These are phyloP conservation scores for Prostheceraeus crozeri DNA, from an alignment of 2,888 invertebrate genomes.

Conservation along the genomic window DNA sequence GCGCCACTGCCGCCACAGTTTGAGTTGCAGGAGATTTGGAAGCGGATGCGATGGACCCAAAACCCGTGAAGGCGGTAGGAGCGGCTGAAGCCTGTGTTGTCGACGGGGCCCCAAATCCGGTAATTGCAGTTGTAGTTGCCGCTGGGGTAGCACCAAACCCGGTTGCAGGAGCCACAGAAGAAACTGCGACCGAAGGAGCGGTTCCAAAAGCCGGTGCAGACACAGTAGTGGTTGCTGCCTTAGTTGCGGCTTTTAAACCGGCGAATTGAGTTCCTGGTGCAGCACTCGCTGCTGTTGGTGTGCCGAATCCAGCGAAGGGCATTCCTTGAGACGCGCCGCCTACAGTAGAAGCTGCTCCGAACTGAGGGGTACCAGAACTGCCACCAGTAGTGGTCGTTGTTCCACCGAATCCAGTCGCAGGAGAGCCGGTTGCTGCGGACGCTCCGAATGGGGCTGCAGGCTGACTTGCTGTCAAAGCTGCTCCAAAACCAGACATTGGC, in stretches of 20 bases:
- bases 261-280: neutral
- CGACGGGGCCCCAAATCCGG: slow-evolving; percentile 1
- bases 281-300: neutral
- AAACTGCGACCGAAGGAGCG: too few species aligned
- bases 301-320: neutral
- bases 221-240: neutral
- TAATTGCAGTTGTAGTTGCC: slow-evolving; percentile 42
- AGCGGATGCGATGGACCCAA: neutral
- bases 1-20: slow-evolving; percentile 33
- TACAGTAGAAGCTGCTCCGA: neutral
- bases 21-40: neutral
- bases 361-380: too few species aligned
- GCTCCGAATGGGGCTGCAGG: neutral
- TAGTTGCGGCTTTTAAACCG: neutral
- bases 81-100: slow-evolving; percentile 30
- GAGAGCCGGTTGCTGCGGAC: neutral
- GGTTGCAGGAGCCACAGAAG: too few species aligned
- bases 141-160: slow-evolving; percentile 37
- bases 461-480: too few species aligned
- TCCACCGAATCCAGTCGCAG: neutral
- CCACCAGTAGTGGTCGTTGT: too few species aligned
- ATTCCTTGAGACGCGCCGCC: neutral
- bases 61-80: slow-evolving; percentile 41
- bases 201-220: neutral
- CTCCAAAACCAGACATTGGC: neutral